These are phyloP conservation scores for Oryzias celebensis DNA, from an alignment of 2,113 vertebrate species.

Conservation along the genomic window DNA sequence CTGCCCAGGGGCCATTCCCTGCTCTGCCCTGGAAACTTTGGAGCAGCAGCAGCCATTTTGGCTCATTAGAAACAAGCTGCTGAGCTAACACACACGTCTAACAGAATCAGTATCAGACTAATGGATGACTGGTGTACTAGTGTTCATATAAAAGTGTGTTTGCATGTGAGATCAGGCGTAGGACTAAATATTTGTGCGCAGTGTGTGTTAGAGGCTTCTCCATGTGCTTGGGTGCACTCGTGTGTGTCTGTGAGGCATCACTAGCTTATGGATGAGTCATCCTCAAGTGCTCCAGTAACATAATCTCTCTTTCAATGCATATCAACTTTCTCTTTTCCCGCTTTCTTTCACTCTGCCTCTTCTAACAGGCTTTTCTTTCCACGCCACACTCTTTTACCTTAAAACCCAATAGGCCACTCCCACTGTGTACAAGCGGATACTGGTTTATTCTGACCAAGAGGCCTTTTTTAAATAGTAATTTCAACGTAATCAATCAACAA, in stretches of 20 bases:
- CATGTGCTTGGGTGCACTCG: conserved; percentile 15
- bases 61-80: conserved; percentile 69
- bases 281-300: conserved; percentile 48
- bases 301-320: conserved; percentile 36
- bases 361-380: not conserved
- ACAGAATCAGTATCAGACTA: conserved; percentile 57
- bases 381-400: not conserved
- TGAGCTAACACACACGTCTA: conserved; percentile 57
- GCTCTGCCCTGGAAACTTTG: conserved; percentile 69
- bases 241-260: conserved; percentile 40
- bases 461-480: no score
- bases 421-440: conserved; percentile 19
- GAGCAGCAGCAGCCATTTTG: conserved; percentile 66
- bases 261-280: conserved; percentile 68
- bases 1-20: conserved; percentile 60
- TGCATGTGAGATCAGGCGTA: conserved; percentile 38
- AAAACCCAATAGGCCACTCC: conserved; percentile 14
- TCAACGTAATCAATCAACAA: no score
- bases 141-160: conserved; percentile 37
- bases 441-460: conserved; percentile 1
- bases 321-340: conserved; percentile 39
- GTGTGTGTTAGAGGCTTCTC: conserved; percentile 11
- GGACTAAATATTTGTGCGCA: conserved; percentile 51
- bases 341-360: conserved; percentile 14
- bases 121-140: conserved; percentile 53